Evolutionary conservation across 1,140 invertebrate genomes (phyloP), one percentile per base, ranked within the genome.

Genomic region (Steinernema khuongi): DNA sequence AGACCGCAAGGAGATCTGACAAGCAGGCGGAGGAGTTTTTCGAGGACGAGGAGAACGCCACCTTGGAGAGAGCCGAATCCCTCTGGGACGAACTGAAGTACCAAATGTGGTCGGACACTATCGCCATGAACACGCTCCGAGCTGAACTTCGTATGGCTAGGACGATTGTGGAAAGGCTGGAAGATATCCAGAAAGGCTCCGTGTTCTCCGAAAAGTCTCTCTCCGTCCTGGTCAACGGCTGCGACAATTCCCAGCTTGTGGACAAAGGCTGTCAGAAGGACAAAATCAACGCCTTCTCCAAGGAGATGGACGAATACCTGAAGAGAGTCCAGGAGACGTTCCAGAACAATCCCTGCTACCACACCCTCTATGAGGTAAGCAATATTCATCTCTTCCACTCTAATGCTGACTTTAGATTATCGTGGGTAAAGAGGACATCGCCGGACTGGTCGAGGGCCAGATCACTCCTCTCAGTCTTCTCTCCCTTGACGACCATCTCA

Each of bases 351-450:
- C 19, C 4, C 11, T n/a, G 50, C 1, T 77, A 77, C 67, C 60
- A 74, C 28, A 68, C 31, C 44, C 68, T 77, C 0, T 50, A 28
- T 30, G 75, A 77, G 68, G 75, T 77, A 26, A 74, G 36, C 32
- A 18, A 28, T 19, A 72, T 26, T 32, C 11, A 74, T 19, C 31
- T 18, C 31, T 31, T 17, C 17, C 28, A 22, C 18, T n/a, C 7
- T 4, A 74, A 31, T 71, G 14, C 11, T 71, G n/a, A 43, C 70
- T 77, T 14, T 72, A 77, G 75, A 77, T 77, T 26, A 14, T 77
- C 30, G 43, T 66, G 1, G 72, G 73, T n/a, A 31, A 72, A 7
- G 68, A 73, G 26, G 75, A 77, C 31, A 41, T 73, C 29, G 67
- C 68, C 22, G 67, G 67, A 1, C 31, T 77, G 30, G 60, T 68